A percentile compares a stretch with the other conserved stretches of the same genome.
phyloP scores from a whole-genome alignment of 2,888 invertebrate species.

The Aphidoletes aphidimyza region DNA sequence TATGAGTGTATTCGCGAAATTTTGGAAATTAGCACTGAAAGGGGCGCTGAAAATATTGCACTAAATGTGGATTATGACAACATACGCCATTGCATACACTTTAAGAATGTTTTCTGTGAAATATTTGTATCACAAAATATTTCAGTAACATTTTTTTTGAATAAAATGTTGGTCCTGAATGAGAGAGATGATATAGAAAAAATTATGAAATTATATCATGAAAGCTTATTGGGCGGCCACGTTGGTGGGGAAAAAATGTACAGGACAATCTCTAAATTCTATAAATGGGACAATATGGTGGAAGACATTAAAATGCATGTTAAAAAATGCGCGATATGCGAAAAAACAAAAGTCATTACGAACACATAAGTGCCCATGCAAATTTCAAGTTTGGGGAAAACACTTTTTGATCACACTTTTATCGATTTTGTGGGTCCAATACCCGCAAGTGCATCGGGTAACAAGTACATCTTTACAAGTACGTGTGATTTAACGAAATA shows the following conservation, averaged over 20 bases:
- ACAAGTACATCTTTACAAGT: neutral
- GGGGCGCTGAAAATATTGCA: neutral
- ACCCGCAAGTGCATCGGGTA: no score
- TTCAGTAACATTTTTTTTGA: neutral
- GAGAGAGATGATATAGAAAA: neutral
- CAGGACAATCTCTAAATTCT: neutral
- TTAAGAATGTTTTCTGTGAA: neutral
- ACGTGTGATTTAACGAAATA: neutral
- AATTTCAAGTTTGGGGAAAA: neutral
- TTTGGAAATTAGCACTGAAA: neutral
- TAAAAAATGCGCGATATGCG: neutral
- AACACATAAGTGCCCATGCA: neutral
- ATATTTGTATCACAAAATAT: neutral
- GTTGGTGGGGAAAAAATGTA: neutral
- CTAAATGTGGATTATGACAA: neutral
- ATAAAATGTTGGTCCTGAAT: neutral
- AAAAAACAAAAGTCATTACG: neutral
- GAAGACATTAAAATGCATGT: neutral
- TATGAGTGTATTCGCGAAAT: neutral
- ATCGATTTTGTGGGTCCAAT: constrained; percentile 58
- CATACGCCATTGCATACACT: neutral
- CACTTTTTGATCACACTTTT: constrained; percentile 56
- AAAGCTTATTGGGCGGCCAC: neutral
- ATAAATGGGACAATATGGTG: neutral
- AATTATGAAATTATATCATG: neutral